Conservation (phyloP, 2,113 vertebrate species). For the Meleagris gallopavo region DNA sequence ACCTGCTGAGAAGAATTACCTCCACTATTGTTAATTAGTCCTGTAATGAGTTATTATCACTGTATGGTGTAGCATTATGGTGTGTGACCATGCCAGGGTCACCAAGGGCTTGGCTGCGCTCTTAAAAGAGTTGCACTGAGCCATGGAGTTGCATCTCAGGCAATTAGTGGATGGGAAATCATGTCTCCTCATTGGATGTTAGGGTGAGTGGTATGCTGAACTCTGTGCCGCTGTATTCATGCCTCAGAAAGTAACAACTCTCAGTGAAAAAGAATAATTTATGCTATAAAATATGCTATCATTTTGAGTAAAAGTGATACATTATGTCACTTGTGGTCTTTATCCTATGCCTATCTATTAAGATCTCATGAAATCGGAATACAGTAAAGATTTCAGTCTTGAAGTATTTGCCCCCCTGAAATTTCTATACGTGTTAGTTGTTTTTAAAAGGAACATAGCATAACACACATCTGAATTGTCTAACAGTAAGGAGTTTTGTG, state of each 20-base stretch:
- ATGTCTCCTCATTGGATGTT: background rate
- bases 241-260: background rate
- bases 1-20: background rate
- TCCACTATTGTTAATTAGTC: background rate
- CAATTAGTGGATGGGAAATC: background rate
- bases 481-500: background rate
- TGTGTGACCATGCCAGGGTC: background rate
- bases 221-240: background rate
- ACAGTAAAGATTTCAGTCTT: background rate
- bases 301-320: background rate
- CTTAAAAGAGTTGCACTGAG: background rate
- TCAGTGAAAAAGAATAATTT: background rate
- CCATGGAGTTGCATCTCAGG: background rate
- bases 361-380: background rate
- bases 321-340: background rate
- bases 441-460: background rate
- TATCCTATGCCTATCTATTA: background rate
- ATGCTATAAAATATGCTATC: background rate
- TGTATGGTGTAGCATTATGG: background rate
- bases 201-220: background rate
- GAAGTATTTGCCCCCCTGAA: rapidly evolving
- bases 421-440: rapidly evolving
- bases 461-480: background rate
- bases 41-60: background rate
- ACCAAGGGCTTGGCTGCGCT: background rate